Evolutionary conservation across 2,888 invertebrate species (phyloP), one percentile per base, ranked within the genome.

Genomic region (Cremastinae sp.): DNA sequence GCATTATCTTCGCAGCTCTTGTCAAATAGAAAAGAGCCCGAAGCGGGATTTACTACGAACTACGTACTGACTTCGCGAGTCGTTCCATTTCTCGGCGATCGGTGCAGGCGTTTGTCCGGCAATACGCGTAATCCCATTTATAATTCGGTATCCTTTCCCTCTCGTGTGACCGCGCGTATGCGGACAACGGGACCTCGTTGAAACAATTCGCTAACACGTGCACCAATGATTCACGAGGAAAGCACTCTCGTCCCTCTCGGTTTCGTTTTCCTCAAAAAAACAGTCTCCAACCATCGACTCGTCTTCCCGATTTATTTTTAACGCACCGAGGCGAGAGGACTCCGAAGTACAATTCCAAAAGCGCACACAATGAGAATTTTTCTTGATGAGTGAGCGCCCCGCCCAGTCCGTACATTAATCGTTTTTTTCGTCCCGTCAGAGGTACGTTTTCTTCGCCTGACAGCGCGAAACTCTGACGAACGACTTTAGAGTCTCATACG

Each of bases 101-200:
- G 72, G 28, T 75, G 62, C 75, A 68, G 49, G 41, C 43, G 74
- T 53, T 74, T 70, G 68, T 79, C 74, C 69, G 72, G 78, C 69
- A 65, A 68, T 58, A 66, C 72, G 65, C 74, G 78, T 74, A 82
- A 80, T 82, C 80, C 79, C 83, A 84, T 83, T 78, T 79, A 77
- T 76, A 16, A 16, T 62, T 58, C 37, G 18, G 22, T 59, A 53
- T 74, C 65, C 73, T 77, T 65, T 77, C 70, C 70, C 69, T 65
- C 70, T 66, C 56, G 39, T 37, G 53, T 41, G 14, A 18, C 65
- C 49, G n/a, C 22, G n/a, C 12, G 22, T 14, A 12, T 12, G 9
- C 28, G 28, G 8, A 53, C 53, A 37, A 10, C 16, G 20, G 22
- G 1, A 51, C 16, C 16, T 14, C 12, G 43, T 22, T 43, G 1